phyloP scores from a whole-genome alignment of 2,113 vertebrate species.

The Tragelaphus imberbis region DNA sequence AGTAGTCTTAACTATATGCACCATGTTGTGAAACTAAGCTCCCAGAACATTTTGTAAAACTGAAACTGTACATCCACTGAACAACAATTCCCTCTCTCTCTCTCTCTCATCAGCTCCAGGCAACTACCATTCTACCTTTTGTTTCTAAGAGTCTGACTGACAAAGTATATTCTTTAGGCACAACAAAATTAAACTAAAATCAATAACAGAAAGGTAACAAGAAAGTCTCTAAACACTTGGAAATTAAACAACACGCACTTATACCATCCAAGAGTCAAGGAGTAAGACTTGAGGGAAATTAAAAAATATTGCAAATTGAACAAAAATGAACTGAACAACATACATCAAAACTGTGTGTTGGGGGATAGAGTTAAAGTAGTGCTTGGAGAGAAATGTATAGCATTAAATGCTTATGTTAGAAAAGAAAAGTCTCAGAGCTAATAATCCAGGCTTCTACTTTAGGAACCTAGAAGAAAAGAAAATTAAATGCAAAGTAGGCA shows the following conservation, averaged over 20 bases:
- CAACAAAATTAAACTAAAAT: neutral
- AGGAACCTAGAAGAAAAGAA: neutral
- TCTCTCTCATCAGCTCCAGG: neutral
- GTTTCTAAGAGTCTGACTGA: neutral
- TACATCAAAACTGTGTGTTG: neutral
- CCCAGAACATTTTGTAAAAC: neutral
- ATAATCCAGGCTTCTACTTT: neutral
- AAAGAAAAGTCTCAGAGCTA: neutral
- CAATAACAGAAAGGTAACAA: neutral
- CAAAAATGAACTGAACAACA: neutral
- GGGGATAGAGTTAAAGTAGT: neutral
- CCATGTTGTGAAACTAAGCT: neutral
- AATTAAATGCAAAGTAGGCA: neutral
- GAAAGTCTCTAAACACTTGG: neutral
- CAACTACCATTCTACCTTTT: neutral
- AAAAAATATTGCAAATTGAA: neutral
- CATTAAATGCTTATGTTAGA: neutral
- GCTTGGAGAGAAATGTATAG: neutral
- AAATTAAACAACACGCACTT: neutral
- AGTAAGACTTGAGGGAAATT: neutral
- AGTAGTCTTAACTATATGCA: neutral
- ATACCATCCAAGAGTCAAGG: neutral
- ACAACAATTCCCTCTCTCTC: neutral
- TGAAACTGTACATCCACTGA: neutral
- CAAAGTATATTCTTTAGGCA: neutral